phyloP scores from a whole-genome alignment of 1,140 invertebrate species.

The Harlomillsia oculata region DNA sequence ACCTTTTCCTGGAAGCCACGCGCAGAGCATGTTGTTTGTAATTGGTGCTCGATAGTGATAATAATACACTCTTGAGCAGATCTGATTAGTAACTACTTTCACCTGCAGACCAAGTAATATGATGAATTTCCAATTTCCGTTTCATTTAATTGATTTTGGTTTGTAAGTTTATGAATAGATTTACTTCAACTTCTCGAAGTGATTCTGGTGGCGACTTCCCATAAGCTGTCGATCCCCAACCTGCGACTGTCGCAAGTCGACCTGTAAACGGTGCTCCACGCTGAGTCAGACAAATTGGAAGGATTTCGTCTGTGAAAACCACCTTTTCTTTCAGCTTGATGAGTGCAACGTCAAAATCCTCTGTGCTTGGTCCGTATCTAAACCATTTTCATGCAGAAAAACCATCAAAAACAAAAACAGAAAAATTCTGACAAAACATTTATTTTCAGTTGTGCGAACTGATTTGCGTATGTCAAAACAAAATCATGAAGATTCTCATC shows the following conservation, averaged over 20 bases:
- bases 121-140: conserved; percentile 55
- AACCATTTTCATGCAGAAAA: too few relatives aligned
- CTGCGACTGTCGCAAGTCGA: conserved; percentile 58
- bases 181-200: conserved; percentile 3
- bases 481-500: background rate
- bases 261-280: conserved; percentile 57
- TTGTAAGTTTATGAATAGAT: background rate
- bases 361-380: conserved; percentile 60
- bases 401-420: too few relatives aligned
- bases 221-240: conserved; percentile 73
- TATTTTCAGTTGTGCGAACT: background rate
- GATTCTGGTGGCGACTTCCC: conserved; percentile 43
- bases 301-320: conserved; percentile 63
- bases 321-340: conserved; percentile 65
- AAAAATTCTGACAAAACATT: background rate
- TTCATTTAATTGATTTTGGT: background rate
- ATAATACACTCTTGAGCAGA: conserved; percentile 63
- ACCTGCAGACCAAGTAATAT: conserved; percentile 73
- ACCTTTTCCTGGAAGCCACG: conserved; percentile 30
- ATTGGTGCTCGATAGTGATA: conserved; percentile 63
- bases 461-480: conserved; percentile 24
- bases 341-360: conserved; percentile 77
- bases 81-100: conserved; percentile 65
- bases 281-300: conserved; percentile 65
- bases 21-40: conserved; percentile 53